Conservation (phyloP, 2,888 invertebrate genomes). For the Brenthis daphne region DNA sequence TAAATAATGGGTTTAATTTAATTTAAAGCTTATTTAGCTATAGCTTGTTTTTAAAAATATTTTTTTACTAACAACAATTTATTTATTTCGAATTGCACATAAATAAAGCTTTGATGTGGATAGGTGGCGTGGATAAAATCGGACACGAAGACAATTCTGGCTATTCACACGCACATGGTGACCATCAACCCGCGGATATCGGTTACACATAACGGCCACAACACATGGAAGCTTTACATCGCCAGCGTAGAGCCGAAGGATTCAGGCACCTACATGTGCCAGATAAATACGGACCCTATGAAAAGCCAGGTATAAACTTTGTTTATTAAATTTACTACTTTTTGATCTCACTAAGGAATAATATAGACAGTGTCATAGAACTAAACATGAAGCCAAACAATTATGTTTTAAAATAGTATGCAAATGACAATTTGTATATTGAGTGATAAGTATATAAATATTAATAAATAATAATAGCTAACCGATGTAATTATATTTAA, state of each 20-base stretch:
- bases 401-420: too few relatives aligned
- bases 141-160: constrained; percentile 93
- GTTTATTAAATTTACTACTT: not conserved
- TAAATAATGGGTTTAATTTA: too few relatives aligned
- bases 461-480: too few relatives aligned
- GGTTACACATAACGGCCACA: constrained; percentile 95
- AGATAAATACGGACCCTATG: constrained; percentile 96
- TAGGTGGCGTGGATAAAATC: constrained; percentile 97
- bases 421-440: too few relatives aligned
- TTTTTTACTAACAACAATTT: too few relatives aligned
- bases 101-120: constrained; percentile 16
- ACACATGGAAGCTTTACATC: constrained; percentile 96
- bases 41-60: too few relatives aligned
- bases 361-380: not conserved
- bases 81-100: not conserved
- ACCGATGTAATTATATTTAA: too few relatives aligned
- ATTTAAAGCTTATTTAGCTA: too few relatives aligned
- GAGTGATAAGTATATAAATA: too few relatives aligned
- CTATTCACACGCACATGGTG: constrained; percentile 94
- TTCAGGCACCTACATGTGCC: constrained; percentile 96
- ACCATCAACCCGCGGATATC: constrained; percentile 91
- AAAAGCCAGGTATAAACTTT: constrained; percentile 87
- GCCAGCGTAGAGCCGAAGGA: constrained; percentile 94
- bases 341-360: not conserved
- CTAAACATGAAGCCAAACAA: too few relatives aligned